Evolutionary conservation across 2,797 vertebrate genomes (phyloP).

Genomic region (Thamnophis elegans): DNA sequence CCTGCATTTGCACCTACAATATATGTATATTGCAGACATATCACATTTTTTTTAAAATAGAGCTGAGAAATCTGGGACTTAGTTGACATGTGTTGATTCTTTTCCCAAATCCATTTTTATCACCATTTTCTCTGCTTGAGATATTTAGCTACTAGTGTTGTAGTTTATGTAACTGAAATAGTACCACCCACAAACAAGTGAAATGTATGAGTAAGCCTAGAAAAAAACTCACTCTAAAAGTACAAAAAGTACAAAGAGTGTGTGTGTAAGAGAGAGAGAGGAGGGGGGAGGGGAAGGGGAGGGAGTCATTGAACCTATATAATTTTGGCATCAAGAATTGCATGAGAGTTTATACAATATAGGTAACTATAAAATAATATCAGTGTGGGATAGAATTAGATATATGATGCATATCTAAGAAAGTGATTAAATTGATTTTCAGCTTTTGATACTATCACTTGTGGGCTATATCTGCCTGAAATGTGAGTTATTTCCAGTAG

Average conservation of each 20-base stretch:
- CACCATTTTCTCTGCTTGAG: not conserved
- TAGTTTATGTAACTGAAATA: not conserved
- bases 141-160: not conserved
- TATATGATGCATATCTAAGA: not conserved
- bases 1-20: not conserved
- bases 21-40: not conserved
- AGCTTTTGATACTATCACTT: not conserved
- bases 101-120: not conserved
- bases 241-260: not conserved
- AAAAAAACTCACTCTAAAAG: not conserved
- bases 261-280: no score
- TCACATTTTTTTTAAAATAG: not conserved
- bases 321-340: not conserved
- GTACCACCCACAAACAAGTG: not conserved
- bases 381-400: not conserved
- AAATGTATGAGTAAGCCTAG: not conserved
- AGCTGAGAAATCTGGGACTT: not conserved
- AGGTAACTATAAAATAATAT: not conserved
- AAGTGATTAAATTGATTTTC: not conserved
- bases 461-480: not conserved
- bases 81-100: not conserved
- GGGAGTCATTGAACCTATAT: no score
- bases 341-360: not conserved
- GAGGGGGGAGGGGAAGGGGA: no score
- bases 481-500: not conserved